Evolutionary conservation across 2,797 vertebrate species (phyloP).

Genomic region (Eulemur coronatus): DNA sequence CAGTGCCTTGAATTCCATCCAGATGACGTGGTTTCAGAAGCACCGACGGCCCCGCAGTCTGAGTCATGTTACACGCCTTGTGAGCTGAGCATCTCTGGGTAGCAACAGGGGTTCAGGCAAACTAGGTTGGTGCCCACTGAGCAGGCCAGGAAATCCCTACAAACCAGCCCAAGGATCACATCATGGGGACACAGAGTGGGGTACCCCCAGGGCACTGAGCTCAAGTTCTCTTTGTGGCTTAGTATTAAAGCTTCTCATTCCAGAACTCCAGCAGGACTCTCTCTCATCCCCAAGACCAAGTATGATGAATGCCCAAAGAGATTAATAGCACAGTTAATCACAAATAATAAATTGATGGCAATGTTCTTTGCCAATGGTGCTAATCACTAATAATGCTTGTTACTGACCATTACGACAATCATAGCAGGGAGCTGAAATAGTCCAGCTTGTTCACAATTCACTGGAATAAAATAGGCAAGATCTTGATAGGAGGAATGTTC

Average conservation of each 20-base stretch:
- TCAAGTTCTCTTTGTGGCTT: background rate
- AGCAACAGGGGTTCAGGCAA: background rate
- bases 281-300: background rate
- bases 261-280: background rate
- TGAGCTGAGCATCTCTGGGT: background rate
- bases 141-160: background rate
- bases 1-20: constrained; percentile 24
- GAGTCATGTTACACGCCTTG: background rate
- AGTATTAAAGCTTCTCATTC: background rate
- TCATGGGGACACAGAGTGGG: background rate
- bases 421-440: background rate
- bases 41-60: background rate
- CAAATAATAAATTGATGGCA: background rate
- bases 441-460: background rate
- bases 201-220: background rate
- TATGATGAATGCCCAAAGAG: background rate
- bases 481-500: background rate
- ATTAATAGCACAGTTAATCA: background rate
- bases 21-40: background rate
- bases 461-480: background rate
- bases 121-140: background rate
- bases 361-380: background rate
- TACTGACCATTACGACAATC: background rate
- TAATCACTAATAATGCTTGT: background rate
- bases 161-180: background rate